These are phyloP conservation scores for Romanogobio albipinnatus DNA, from an alignment of 2,113 vertebrate species.

Conservation along the genomic window DNA sequence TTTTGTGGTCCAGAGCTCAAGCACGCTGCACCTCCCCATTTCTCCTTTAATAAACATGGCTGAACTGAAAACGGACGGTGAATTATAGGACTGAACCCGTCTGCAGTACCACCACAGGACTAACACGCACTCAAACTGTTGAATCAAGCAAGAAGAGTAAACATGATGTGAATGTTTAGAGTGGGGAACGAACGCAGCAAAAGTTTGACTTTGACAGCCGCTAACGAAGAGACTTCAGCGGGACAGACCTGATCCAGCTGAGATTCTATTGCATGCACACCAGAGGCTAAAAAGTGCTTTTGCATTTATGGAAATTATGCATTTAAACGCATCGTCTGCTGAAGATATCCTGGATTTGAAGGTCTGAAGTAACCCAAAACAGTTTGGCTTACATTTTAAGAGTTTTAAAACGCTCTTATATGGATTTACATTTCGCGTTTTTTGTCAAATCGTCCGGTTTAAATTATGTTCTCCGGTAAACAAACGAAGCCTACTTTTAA, in stretches of 20 bases:
- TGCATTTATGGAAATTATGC: slow-evolving; percentile 15
- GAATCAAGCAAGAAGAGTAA: background rate
- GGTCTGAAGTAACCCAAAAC: background rate
- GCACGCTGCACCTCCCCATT: slow-evolving; percentile 41
- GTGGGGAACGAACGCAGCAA: background rate
- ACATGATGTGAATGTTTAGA: background rate
- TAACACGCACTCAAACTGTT: slow-evolving; percentile 9
- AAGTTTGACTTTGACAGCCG: slow-evolving; percentile 16
- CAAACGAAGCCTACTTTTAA: slow-evolving; percentile 87
- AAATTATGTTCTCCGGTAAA: slow-evolving; percentile 86
- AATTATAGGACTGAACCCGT: background rate
- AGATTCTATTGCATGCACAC: background rate
- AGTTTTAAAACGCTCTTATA: background rate
- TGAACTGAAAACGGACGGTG: slow-evolving; percentile 15
- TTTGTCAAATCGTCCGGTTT: slow-evolving; percentile 8
- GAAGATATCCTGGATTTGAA: background rate
- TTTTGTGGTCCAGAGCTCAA: slow-evolving; percentile 19
- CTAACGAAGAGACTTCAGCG: slow-evolving; percentile 16
- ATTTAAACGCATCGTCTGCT: background rate
- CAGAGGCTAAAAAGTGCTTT: background rate
- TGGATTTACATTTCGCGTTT: slow-evolving; percentile 13
- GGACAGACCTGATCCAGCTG: background rate
- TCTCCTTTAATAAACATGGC: slow-evolving; percentile 37
- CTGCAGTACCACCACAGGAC: background rate
- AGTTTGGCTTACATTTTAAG: background rate